Evolutionary conservation across 2,888 invertebrate genomes (phyloP), one percentile per base, ranked within the genome.

Genomic region (Drosophila meridionalis): DNA sequence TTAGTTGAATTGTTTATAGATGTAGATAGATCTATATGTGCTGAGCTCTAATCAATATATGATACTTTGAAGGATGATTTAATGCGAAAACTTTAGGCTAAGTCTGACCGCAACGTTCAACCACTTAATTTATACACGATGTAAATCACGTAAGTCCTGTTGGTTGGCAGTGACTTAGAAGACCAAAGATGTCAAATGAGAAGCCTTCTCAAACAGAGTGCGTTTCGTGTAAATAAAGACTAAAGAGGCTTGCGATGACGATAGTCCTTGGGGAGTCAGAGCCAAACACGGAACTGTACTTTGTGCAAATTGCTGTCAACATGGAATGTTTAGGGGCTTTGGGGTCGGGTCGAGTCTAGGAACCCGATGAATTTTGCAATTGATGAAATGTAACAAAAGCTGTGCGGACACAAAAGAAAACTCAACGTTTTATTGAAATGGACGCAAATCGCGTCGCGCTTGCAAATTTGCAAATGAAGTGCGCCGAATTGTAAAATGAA

Each of bases 401-500:
- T 30, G 36, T n/a, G 14, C 40, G 32, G 38, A n/a, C 48, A 63
- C 61, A 63, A 74, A 74, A 80, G 68, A 50, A 71, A 73, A 45
- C 40, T 48, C 60, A 60, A 61, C 57, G 53, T 55, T 77, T 61
- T 60, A 64, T 78, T 73, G 65, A 73, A 86, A 71, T 70, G 62
- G 64, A 61, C 36, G 69, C 50, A 66, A 69, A 55, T 60, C 57
- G 47, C 58, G 50, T 61, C 45, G 68, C 57, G 48, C 52, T 70
- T 68, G 60, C 62, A 69, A 80, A 76, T 72, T 78, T 80, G 71
- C 73, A 82, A 82, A 78, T 82, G 78, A 82, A 82, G 80, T 76
- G 76, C 83, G 80, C 79, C 74, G 74, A 80, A 75, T 80, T 82
- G 82, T 80, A 70, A 80, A 82, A 78, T 80, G 82, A 67, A 82